phyloP scores from a whole-genome alignment of 2,113 vertebrate genomes.

The Atrichornis clamosus region DNA sequence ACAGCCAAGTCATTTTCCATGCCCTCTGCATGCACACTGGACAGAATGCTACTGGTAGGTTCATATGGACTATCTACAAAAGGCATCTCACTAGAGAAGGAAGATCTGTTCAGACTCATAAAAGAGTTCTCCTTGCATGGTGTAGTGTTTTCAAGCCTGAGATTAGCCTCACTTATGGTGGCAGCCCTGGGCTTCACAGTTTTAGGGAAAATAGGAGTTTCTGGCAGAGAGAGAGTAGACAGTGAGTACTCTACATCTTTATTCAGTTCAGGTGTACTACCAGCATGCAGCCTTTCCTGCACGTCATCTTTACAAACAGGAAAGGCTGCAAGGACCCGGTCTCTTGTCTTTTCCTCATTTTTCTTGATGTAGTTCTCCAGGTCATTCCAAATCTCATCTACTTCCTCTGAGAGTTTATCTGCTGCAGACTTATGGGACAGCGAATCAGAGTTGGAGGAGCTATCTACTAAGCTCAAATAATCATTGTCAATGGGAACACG shows the following conservation, averaged over 20 bases:
- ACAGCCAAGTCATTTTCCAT: slow-evolving; percentile 75
- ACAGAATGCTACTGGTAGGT: slow-evolving; percentile 71
- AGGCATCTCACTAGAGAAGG: slow-evolving; percentile 79
- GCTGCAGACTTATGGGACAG: slow-evolving; percentile 74
- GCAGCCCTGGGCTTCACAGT: slow-evolving; percentile 75
- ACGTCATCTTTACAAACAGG: slow-evolving; percentile 84
- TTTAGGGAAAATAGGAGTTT: slow-evolving; percentile 76
- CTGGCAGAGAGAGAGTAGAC: slow-evolving; percentile 73
- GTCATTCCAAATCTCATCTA: slow-evolving; percentile 97
- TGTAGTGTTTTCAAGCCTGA: slow-evolving; percentile 76
- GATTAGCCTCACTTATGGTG: slow-evolving; percentile 78
- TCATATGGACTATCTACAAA: slow-evolving; percentile 76
- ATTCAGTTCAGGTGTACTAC: slow-evolving; percentile 63
- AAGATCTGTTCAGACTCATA: slow-evolving; percentile 72
- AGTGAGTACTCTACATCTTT: slow-evolving; percentile 67
- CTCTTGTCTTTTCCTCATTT: slow-evolving; percentile 91
- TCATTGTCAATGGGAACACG: slow-evolving; percentile 70
- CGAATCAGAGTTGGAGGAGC: slow-evolving; percentile 76
- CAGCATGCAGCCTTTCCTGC: slow-evolving; percentile 22
- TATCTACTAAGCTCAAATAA: slow-evolving; percentile 69
- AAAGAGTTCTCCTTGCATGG: slow-evolving; percentile 70
- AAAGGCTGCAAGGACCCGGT: slow-evolving; percentile 90
- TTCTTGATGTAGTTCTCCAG: slow-evolving; percentile 97
- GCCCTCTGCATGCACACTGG: slow-evolving; percentile 56
- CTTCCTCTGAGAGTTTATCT: slow-evolving; percentile 88